phyloP scores from a whole-genome alignment of 2,888 invertebrate species.

The Mechanitis messenoides region DNA sequence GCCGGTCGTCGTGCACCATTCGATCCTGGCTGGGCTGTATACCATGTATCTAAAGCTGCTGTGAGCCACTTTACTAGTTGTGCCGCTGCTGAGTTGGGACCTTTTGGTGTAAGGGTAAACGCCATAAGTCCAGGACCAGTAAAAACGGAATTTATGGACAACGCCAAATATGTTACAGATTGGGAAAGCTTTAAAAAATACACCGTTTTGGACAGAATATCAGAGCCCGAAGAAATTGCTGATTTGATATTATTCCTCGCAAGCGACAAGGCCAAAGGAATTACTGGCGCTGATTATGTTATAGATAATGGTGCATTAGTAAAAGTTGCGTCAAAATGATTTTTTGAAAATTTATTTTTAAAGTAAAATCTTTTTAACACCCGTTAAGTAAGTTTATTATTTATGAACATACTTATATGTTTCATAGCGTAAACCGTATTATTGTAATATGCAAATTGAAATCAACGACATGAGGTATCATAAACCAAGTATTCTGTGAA shows the following conservation, averaged over 20 bases:
- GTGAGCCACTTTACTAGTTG: conserved; percentile 37
- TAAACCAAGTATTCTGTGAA: too few relatives aligned
- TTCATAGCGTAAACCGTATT: too few relatives aligned
- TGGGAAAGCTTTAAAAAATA: conserved; percentile 27
- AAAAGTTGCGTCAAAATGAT: too few relatives aligned
- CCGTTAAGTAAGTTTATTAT: too few relatives aligned
- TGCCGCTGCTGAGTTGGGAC: conserved; percentile 36
- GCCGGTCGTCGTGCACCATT: conserved; percentile 19
- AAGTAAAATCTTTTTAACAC: too few relatives aligned
- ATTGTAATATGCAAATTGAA: too few relatives aligned
- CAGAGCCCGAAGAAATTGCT: conserved; percentile 37
- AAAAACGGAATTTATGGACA: conserved; percentile 36
- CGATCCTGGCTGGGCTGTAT: conserved; percentile 22
- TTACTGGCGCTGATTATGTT: conserved; percentile 34
- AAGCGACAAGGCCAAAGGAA: conserved; percentile 37
- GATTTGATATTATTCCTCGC: conserved; percentile 37
- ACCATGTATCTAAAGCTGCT: conserved; percentile 37
- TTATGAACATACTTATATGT: too few relatives aligned
- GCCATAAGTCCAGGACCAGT: conserved; percentile 80
- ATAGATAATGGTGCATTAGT: conserved; percentile 31
- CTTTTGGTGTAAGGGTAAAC: conserved; percentile 39
- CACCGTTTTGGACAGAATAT: conserved; percentile 30
- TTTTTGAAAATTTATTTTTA: too few relatives aligned
- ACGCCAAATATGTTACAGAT: conserved; percentile 17
- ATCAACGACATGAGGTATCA: too few relatives aligned